Conservation (phyloP, 2,888 invertebrate species). For the Phymatocera aterrima region DNA sequence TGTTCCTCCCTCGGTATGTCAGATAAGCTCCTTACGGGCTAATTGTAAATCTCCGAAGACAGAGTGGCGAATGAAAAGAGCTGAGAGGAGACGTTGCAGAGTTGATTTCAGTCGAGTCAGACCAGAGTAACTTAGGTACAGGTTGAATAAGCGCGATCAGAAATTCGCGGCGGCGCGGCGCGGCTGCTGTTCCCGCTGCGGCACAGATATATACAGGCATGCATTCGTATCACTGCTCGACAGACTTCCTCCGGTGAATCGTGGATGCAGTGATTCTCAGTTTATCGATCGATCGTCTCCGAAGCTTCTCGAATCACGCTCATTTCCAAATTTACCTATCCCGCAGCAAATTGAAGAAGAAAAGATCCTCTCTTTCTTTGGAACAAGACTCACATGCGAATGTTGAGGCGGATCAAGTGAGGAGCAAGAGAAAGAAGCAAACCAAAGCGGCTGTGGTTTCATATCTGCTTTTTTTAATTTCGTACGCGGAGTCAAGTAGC, state of each 20-base stretch:
- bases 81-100: background rate
- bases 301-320: background rate
- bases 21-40: constrained; percentile 27
- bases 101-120: constrained; percentile 42
- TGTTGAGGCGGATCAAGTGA: too few relatives aligned
- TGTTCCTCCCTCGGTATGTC: background rate
- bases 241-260: constrained; percentile 21
- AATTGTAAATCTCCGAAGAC: constrained; percentile 40
- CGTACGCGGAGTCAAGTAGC: too few relatives aligned
- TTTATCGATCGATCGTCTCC: background rate
- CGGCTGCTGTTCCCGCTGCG: constrained; percentile 39
- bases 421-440: too few relatives aligned
- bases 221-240: constrained; percentile 25
- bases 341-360: background rate
- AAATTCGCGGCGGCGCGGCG: constrained; percentile 38
- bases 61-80: constrained; percentile 13
- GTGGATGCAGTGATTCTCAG: constrained; percentile 34
- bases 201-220: constrained; percentile 17
- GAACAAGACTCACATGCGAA: too few relatives aligned
- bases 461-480: too few relatives aligned
- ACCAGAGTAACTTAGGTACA: constrained; percentile 35
- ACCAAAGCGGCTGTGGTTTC: too few relatives aligned
- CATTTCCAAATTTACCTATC: background rate
- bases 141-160: constrained; percentile 43
- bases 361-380: too few relatives aligned